These are phyloP conservation scores for Aegotheles bennettii DNA, from an alignment of 2,113 vertebrate genomes.

Conservation along the genomic window DNA sequence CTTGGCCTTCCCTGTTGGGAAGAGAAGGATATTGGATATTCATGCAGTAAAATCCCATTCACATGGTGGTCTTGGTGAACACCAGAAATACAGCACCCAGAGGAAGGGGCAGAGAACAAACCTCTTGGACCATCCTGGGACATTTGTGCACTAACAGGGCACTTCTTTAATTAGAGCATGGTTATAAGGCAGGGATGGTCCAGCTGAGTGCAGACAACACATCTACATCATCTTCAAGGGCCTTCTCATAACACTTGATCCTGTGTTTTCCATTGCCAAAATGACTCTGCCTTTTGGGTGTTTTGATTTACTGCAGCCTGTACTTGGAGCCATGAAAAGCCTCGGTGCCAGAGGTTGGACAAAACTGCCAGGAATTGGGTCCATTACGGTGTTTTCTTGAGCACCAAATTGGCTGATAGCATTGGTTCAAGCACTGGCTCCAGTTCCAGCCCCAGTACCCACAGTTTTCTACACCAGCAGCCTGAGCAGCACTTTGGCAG, in stretches of 20 bases:
- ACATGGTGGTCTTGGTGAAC: background rate
- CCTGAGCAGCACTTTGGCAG: background rate
- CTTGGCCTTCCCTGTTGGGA: background rate
- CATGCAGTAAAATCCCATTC: background rate
- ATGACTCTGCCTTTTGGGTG: background rate
- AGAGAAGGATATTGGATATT: background rate
- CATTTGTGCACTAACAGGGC: background rate
- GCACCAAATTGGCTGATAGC: background rate
- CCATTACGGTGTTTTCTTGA: background rate
- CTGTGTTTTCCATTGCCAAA: background rate
- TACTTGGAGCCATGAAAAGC: background rate
- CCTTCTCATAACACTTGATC: background rate
- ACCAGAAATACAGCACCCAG: background rate
- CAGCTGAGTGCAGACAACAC: background rate
- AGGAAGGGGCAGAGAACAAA: accelerated
- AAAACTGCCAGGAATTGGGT: background rate
- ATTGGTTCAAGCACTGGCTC: accelerated
- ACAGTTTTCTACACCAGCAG: background rate
- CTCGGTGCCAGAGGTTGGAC: background rate
- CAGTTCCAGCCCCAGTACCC: background rate
- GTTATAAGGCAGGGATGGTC: background rate
- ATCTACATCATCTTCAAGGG: background rate
- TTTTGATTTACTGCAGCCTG: background rate
- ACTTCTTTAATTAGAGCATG: accelerated
- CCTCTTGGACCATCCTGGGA: background rate